These are phyloP conservation scores for Corythoichthys intestinalis DNA, from an alignment of 2,113 vertebrate genomes.

Conservation along the genomic window DNA sequence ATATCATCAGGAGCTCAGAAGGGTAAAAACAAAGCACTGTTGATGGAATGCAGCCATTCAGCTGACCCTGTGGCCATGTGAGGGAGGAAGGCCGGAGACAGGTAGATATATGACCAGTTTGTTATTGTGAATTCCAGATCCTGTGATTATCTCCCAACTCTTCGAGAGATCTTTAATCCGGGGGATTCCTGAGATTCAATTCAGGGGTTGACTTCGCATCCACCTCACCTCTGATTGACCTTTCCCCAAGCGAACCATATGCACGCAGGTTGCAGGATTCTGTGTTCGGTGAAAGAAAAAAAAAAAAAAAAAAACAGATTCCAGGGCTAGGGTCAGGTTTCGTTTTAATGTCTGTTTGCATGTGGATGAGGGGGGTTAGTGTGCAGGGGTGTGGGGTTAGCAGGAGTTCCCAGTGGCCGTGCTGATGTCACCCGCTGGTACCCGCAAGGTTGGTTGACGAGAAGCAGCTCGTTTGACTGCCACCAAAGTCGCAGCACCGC, in stretches of 20 bases:
- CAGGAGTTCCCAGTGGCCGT: constrained; percentile 60
- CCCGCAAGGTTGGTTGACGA: constrained; percentile 51
- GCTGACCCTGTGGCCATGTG: constrained; percentile 85
- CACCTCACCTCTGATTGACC: constrained; percentile 81
- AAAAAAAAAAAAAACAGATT: constrained; percentile 70
- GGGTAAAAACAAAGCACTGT: constrained; percentile 61
- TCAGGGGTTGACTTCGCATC: constrained; percentile 73
- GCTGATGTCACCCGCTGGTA: constrained; percentile 64
- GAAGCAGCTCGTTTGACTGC: constrained; percentile 50
- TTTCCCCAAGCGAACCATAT: constrained; percentile 18
- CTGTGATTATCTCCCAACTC: constrained; percentile 93
- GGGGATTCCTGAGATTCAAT: constrained; percentile 85
- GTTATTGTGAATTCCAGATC: constrained; percentile 98
- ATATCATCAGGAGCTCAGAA: constrained; percentile 58
- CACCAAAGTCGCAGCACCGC: constrained; percentile 37
- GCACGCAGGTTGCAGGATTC: constrained; percentile 46
- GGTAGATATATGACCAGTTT: constrained; percentile 98
- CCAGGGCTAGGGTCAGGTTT: constrained; percentile 74
- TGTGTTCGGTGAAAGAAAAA: constrained; percentile 61
- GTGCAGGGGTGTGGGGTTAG: constrained; percentile 58
- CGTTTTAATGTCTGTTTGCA: constrained; percentile 78
- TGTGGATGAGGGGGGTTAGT: constrained; percentile 56
- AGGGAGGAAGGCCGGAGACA: constrained; percentile 92
- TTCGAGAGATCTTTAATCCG: constrained; percentile 95
- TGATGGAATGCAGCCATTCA: constrained; percentile 86